Conservation (phyloP, 2,797 vertebrate species). For the Mormyrops boulengeri region DNA sequence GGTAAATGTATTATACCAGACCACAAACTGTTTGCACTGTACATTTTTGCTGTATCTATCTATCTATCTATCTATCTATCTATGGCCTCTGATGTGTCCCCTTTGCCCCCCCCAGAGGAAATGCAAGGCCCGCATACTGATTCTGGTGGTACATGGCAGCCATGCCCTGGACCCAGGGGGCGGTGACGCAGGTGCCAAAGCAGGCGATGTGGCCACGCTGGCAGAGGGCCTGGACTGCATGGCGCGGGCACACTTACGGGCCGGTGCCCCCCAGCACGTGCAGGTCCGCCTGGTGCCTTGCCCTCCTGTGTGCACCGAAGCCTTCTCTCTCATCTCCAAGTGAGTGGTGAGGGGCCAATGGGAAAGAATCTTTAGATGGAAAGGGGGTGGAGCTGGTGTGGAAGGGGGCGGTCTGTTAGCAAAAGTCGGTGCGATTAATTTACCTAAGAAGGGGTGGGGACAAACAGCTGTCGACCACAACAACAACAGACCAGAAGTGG, state of each 20-base stretch:
- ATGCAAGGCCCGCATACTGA: conserved; percentile 39
- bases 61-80: not conserved
- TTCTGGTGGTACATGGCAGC: conserved; percentile 87
- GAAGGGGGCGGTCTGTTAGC: not conserved
- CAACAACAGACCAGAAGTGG: not conserved
- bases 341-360: conserved; percentile 50
- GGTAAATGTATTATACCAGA: not conserved
- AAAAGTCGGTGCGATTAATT: not conserved
- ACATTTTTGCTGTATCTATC: not conserved
- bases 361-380: not conserved
- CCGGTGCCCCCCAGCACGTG: conserved; percentile 77
- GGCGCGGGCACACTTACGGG: conserved; percentile 92
- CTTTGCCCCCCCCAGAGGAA: conserved; percentile 41
- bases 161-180: conserved; percentile 89
- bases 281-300: conserved; percentile 86
- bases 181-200: conserved; percentile 87
- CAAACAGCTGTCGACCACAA: not conserved
- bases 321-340: conserved; percentile 91
- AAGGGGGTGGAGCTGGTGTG: not conserved
- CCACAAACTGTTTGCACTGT: not conserved
- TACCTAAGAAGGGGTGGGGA: not conserved
- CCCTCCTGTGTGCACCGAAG: conserved; percentile 87
- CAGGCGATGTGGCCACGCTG: conserved; percentile 87
- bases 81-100: not conserved
- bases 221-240: conserved; percentile 80